These are phyloP conservation scores for Nyctibius grandis DNA, from an alignment of 2,797 vertebrate species.

Conservation along the genomic window DNA sequence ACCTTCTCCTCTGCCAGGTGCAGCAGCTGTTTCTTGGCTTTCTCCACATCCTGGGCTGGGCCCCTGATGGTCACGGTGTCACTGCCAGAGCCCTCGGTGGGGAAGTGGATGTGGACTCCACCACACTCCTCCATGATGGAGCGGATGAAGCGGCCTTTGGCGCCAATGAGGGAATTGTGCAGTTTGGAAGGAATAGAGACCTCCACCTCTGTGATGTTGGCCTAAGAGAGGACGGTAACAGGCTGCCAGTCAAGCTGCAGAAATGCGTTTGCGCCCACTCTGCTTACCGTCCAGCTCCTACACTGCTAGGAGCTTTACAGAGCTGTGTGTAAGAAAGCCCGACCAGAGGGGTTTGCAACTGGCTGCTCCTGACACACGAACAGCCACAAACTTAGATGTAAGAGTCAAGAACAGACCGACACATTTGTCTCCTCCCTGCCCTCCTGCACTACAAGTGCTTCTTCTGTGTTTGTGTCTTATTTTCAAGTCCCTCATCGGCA, in stretches of 20 bases:
- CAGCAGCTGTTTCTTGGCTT: conserved; percentile 93
- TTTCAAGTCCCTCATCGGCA: not conserved
- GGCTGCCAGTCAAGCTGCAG: not conserved
- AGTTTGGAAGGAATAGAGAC: conserved; percentile 96
- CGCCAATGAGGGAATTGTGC: conserved; percentile 96
- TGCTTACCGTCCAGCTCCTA: not conserved
- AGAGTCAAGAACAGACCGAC: not conserved
- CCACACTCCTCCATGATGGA: conserved; percentile 99
- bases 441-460: not conserved
- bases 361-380: not conserved
- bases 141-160: conserved; percentile 96
- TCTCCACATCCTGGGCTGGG: conserved; percentile 92
- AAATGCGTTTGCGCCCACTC: not conserved
- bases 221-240: conserved; percentile 66
- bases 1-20: conserved; percentile 99
- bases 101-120: conserved; percentile 98
- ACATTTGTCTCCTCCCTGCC: not conserved
- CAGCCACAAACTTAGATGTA: not conserved
- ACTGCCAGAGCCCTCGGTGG: conserved; percentile 93
- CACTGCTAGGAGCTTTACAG: not conserved
- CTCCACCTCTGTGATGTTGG: conserved; percentile 94
- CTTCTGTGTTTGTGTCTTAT: not conserved
- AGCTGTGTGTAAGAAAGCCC: not conserved
- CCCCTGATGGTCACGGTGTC: conserved; percentile 96
- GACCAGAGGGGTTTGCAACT: not conserved